phyloP scores from a whole-genome alignment of 2,797 vertebrate species.

The Taenioides sp. region DNA sequence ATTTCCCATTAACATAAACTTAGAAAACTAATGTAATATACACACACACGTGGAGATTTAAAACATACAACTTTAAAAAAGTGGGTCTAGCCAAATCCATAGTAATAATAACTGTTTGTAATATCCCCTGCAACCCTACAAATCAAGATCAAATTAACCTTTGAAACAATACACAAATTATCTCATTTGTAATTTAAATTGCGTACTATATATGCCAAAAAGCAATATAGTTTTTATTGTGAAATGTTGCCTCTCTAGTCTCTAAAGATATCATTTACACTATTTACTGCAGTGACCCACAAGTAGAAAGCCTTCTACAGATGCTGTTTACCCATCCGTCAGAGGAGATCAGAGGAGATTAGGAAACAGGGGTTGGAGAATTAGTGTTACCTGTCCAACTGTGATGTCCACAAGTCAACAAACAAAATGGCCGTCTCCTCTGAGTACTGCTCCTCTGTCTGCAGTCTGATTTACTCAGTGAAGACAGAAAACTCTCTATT shows the following conservation, averaged over 20 bases:
- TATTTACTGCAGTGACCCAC: not conserved
- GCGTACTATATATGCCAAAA: too few species aligned
- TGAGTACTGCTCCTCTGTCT: constrained; percentile 24
- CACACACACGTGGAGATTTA: too few species aligned
- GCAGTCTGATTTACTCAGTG: constrained; percentile 30
- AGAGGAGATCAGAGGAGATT: not conserved
- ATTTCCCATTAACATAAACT: not conserved
- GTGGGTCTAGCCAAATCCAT: too few species aligned
- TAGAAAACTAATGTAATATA: not conserved
- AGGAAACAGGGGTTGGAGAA: constrained; percentile 17
- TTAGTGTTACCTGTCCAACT: constrained; percentile 40
- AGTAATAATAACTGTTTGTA: too few species aligned
- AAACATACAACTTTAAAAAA: too few species aligned
- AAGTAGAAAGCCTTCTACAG: not conserved
- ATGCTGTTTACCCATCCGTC: not conserved
- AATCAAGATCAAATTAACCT: too few species aligned
- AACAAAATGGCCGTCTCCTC: constrained; percentile 22
- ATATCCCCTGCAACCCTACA: too few species aligned
- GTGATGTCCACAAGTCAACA: constrained; percentile 36
- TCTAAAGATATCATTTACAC: not conserved
- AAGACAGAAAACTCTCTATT: not conserved
- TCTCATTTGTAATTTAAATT: too few species aligned
- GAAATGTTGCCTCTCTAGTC: not conserved
- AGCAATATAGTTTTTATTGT: too few species aligned
- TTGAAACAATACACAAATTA: too few species aligned